Evolutionary conservation across 2,888 invertebrate genomes (phyloP), one percentile per base, ranked within the genome.

Genomic region (Timandra comae): DNA sequence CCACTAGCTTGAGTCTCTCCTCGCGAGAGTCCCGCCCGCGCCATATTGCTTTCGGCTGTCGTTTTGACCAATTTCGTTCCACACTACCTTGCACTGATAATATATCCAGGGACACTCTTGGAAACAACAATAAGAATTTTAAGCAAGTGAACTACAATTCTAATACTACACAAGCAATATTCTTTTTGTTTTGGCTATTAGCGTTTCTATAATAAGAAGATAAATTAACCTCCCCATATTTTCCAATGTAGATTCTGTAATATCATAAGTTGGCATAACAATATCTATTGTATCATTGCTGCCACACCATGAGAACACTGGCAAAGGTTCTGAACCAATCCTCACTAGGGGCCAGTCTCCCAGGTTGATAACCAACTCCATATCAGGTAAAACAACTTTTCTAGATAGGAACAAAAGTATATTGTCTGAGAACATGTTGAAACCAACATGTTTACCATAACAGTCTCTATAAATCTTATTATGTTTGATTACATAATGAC

Each of bases 251-350:
- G 98, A 93, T 79, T 97, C 95, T 0, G 96, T 97, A 27, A 98
- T 86, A 67, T 98, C 98, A 76, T 98, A 98, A 1, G 98, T 98
- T 4, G 98, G 98, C 88, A 98, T 87, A 13, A 97, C 90, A 65
- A 98, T 97, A 71, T 99, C 98, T 53, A 88, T 84, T 3, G 93
- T 91, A 38, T 93, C 91, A 36, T 90, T 87, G 43, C 96, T 97
- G 1, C 97, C 97, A 76, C 98, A 98, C 98, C 98, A 99, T 8
- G 98, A 98, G 66, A 98, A 94, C 41, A 99, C 90, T 1, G 98
- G 97, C 43, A 91, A 88, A 7, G 88, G 86, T 7, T 87, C 84
- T 5, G 72, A 72, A 23, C 65, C 71, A 43, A 84, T 88, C 36
- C 86, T 84, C 1, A 91, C 89, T 12, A 98, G 77, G 0, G 98